Conservation (phyloP, 2,888 invertebrate genomes). For the Holacanthella duospinosa region DNA sequence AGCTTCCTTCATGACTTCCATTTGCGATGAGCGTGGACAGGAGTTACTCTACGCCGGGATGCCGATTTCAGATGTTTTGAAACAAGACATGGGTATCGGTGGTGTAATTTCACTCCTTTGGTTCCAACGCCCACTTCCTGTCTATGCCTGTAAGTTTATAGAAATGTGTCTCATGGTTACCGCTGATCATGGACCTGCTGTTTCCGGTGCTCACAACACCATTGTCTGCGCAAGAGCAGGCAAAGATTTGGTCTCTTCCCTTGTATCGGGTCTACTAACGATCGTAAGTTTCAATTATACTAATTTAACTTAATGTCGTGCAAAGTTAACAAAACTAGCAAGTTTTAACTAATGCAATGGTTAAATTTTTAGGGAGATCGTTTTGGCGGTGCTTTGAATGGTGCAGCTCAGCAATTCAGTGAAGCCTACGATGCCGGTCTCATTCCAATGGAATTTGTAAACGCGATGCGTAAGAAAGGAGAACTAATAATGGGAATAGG, state of each 20-base stretch:
- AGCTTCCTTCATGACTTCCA: slow-evolving; percentile 98
- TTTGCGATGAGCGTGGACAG: slow-evolving; percentile 97
- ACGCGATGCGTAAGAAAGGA: slow-evolving; percentile 91
- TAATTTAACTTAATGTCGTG: neutral
- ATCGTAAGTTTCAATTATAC: slow-evolving; percentile 62
- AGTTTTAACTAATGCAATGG: slow-evolving; percentile 5
- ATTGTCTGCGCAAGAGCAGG: slow-evolving; percentile 95
- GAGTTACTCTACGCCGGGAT: slow-evolving; percentile 94
- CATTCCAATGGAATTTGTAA: slow-evolving; percentile 89
- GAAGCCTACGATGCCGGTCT: slow-evolving; percentile 89
- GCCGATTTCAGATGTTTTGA: slow-evolving; percentile 63
- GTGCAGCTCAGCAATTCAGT: slow-evolving; percentile 94
- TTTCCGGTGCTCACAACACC: slow-evolving; percentile 96
- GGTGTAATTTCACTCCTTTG: slow-evolving; percentile 93
- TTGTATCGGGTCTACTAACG: slow-evolving; percentile 91
- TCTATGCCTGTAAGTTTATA: slow-evolving; percentile 91
- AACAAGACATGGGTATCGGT: slow-evolving; percentile 91
- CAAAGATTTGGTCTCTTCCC: slow-evolving; percentile 90
- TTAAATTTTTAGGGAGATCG: slow-evolving; percentile 67
- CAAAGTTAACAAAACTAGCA: neutral
- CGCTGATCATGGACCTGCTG: slow-evolving; percentile 97
- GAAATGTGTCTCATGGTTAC: slow-evolving; percentile 99
- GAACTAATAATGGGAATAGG: slow-evolving; percentile 99
- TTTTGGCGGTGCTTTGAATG: slow-evolving; percentile 96
- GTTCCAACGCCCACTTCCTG: slow-evolving; percentile 94